Conservation (phyloP, 2,113 vertebrate genomes). For the Lepidothrix coronata region DNA sequence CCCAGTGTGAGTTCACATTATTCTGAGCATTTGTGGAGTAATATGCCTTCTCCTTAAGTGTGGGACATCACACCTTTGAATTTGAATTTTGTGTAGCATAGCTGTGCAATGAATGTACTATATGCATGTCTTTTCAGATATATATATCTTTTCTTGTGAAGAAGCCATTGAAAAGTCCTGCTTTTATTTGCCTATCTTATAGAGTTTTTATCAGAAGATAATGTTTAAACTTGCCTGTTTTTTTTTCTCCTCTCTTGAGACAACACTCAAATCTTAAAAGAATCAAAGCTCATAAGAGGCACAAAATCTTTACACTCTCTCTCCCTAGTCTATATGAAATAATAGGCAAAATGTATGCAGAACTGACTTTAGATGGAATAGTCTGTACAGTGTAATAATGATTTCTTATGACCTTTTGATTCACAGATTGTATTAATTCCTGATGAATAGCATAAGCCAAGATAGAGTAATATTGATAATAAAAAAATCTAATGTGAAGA, state of each 20-base stretch:
- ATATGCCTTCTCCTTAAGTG: neutral
- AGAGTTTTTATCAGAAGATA: neutral
- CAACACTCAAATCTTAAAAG: neutral
- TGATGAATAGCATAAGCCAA: neutral
- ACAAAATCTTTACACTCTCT: neutral
- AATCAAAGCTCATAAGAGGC: neutral
- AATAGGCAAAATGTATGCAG: neutral
- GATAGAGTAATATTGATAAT: neutral
- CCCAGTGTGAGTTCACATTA: neutral
- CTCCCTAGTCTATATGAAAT: neutral
- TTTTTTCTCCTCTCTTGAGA: rapidly evolving
- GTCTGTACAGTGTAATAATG: neutral
- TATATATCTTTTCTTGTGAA: neutral
- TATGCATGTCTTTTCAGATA: neutral
- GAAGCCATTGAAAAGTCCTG: neutral
- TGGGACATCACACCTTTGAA: neutral
- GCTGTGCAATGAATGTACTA: neutral
- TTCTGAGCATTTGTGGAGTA: neutral
- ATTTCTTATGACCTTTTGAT: neutral
- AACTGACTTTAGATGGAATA: neutral
- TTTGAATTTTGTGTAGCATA: neutral
- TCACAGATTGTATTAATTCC: neutral
- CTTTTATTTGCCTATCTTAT: neutral
- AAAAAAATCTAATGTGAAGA: neutral
- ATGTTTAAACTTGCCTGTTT: neutral